phyloP scores from a whole-genome alignment of 2,113 vertebrate genomes.

The Gasterosteus nipponicus region DNA sequence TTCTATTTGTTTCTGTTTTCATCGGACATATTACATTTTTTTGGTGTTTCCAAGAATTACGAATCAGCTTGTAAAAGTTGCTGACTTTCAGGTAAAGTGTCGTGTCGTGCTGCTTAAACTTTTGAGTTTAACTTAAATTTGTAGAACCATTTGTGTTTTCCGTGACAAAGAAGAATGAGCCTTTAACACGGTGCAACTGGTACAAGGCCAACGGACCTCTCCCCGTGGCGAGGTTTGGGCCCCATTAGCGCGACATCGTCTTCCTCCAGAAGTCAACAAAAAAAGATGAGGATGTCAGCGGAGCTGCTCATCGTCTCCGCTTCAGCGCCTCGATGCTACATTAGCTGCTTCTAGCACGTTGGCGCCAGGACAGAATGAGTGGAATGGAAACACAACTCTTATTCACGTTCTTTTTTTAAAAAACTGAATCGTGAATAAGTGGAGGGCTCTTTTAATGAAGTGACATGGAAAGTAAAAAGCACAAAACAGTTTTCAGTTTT shows the following conservation, averaged over 20 bases:
- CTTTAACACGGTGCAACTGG: neutral
- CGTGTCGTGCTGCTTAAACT: neutral
- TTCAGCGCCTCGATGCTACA: no score
- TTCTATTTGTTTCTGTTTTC: neutral
- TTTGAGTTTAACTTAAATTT: neutral
- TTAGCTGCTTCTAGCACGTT: neutral
- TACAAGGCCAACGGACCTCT: neutral
- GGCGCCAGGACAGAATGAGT: neutral
- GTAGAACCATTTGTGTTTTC: no score
- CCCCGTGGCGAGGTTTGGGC: no score
- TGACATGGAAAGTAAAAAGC: neutral
- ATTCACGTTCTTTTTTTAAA: neutral
- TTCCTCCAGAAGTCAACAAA: no score
- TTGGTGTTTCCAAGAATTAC: neutral
- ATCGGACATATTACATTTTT: neutral
- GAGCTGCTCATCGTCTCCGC: no score
- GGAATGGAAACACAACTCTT: neutral
- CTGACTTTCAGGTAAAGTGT: neutral
- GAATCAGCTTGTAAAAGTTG: neutral
- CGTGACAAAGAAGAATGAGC: no score
- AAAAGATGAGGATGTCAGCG: no score
- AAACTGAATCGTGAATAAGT: neutral
- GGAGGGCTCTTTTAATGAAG: neutral
- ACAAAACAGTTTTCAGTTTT: neutral
- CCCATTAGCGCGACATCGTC: no score